A percentile compares a stretch with the other conserved stretches of the same genome.
Conservation (phyloP, 2,113 vertebrate genomes). For the Bungarus multicinctus region DNA sequence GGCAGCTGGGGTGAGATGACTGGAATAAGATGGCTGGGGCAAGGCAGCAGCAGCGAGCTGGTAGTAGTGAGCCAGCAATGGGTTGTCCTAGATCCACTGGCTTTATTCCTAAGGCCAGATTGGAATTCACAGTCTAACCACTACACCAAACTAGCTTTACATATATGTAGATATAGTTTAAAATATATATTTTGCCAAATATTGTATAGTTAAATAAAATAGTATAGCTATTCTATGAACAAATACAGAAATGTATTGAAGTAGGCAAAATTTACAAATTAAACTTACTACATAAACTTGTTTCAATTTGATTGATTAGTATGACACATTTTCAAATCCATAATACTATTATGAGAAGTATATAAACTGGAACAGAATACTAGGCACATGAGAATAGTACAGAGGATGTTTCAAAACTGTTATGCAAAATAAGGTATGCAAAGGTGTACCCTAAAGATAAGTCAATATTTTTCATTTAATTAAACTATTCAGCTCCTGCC, state of each 20-base stretch:
- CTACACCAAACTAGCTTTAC: neutral
- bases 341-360: neutral
- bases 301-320: neutral
- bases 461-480: slow-evolving; percentile 28
- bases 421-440: slow-evolving; percentile 12
- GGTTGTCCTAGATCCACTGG: neutral
- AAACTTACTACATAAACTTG: neutral
- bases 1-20: too few species aligned
- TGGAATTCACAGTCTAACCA: too few species aligned
- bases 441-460: slow-evolving; percentile 33
- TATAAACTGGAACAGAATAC: neutral
- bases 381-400: neutral
- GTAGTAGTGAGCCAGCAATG: neutral
- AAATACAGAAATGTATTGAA: neutral
- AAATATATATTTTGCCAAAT: neutral
- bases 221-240: neutral
- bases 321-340: neutral
- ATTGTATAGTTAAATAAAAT: neutral
- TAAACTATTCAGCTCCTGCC: slow-evolving; percentile 5
- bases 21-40: too few species aligned
- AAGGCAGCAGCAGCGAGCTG: neutral
- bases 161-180: neutral
- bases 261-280: neutral
- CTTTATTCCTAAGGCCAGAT: neutral
- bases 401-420: slow-evolving; percentile 20